phyloP scores from a whole-genome alignment of 2,888 invertebrate species.

The Drosophila paramelanica region DNA sequence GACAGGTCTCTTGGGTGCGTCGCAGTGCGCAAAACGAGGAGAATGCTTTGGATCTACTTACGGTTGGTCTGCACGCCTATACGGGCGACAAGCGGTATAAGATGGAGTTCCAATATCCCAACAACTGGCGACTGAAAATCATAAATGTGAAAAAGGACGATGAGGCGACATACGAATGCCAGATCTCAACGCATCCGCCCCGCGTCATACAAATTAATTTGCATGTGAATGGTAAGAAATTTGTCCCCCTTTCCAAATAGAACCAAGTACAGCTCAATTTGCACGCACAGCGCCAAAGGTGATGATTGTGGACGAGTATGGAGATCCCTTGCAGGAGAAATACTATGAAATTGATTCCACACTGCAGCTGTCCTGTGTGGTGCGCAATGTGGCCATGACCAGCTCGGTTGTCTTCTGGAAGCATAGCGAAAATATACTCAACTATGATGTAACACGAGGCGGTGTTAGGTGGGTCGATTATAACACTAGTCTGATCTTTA shows the following conservation, averaged over 20 bases:
- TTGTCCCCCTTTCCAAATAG: not conserved
- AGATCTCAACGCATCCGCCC: constrained; percentile 87
- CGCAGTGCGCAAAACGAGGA: constrained; percentile 87
- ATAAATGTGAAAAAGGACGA: constrained; percentile 86
- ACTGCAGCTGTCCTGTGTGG: constrained; percentile 86
- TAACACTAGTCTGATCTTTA: not conserved
- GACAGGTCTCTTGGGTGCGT: constrained; percentile 90
- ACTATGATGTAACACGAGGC: constrained; percentile 86
- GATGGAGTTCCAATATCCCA: constrained; percentile 87
- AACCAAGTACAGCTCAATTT: not conserved
- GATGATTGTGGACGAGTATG: constrained; percentile 86
- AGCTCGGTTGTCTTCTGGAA: constrained; percentile 86
- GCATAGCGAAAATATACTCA: constrained; percentile 86
- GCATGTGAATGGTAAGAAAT: constrained; percentile 85
- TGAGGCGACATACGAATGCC: constrained; percentile 86
- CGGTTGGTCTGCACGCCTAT: constrained; percentile 89
- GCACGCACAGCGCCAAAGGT: constrained; percentile 86
- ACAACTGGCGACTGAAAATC: constrained; percentile 87
- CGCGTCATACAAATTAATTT: constrained; percentile 86
- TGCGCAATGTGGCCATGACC: constrained; percentile 86
- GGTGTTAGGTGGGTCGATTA: constrained; percentile 85
- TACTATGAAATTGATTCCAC: constrained; percentile 87
- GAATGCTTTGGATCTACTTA: constrained; percentile 88
- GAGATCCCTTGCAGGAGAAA: constrained; percentile 86
- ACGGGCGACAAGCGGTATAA: constrained; percentile 88